A percentile compares a stretch with the other conserved stretches of the same genome.
phyloP scores from a whole-genome alignment of 1,140 invertebrate genomes.

The Pseudomyrmex gracilis region DNA sequence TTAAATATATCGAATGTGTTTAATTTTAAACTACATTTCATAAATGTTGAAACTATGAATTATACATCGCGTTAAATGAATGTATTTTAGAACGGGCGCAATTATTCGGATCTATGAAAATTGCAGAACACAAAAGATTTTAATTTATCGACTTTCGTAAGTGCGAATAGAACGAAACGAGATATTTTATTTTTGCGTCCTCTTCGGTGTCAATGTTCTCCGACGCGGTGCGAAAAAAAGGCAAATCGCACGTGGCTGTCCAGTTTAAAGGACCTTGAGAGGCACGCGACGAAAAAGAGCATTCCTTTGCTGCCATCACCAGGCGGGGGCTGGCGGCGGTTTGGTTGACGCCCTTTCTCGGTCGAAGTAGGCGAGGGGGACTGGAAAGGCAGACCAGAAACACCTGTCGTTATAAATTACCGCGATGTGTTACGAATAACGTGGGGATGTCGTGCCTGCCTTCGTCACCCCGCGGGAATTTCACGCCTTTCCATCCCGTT shows the following conservation, averaged over 20 bases:
- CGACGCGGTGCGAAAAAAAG: slow-evolving; percentile 11
- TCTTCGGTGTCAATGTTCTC: neutral
- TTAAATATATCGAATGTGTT: slow-evolving; percentile 13
- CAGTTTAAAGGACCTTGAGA: slow-evolving; percentile 59
- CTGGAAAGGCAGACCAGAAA: slow-evolving; percentile 12
- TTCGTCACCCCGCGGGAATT: slow-evolving; percentile 32
- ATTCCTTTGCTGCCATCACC: slow-evolving; percentile 56
- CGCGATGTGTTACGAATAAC: slow-evolving; percentile 62
- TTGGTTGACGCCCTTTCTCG: slow-evolving; percentile 69
- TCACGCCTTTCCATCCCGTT: slow-evolving; percentile 26
- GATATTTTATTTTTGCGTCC: neutral
- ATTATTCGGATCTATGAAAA: slow-evolving; percentile 37
- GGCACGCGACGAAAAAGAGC: slow-evolving; percentile 61
- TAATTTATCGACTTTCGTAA: neutral
- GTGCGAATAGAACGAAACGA: slow-evolving; percentile 17
- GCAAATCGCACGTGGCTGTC: slow-evolving; percentile 30
- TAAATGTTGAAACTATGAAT: slow-evolving; percentile 20
- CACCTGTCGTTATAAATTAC: slow-evolving; percentile 70
- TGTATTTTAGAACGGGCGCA: neutral
- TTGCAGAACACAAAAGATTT: neutral
- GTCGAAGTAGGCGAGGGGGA: slow-evolving; percentile 38
- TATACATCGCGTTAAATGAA: neutral
- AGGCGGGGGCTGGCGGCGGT: slow-evolving; percentile 27
- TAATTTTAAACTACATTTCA: slow-evolving; percentile 19
- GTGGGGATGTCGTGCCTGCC: slow-evolving; percentile 14